Evolutionary conservation across 2,797 vertebrate genomes (phyloP).

Genomic region (Triplophysa bombifrons): DNA sequence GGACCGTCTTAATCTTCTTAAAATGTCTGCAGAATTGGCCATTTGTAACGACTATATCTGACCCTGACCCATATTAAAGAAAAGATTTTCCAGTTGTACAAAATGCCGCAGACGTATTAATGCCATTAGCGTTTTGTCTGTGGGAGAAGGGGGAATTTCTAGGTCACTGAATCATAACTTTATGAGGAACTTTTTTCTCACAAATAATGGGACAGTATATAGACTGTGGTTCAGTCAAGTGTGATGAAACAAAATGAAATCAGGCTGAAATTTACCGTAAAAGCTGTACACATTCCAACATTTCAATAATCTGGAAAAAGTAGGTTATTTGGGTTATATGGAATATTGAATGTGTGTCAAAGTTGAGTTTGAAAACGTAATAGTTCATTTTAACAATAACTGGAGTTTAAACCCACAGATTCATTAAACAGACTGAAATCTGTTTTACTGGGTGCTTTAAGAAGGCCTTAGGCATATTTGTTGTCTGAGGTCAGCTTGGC

Average conservation of each 20-base stretch:
- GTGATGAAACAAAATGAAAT: not conserved
- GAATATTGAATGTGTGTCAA: not conserved
- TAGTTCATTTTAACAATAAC: constrained; percentile 27
- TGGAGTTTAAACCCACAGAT: constrained; percentile 33
- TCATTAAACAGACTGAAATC: constrained; percentile 33
- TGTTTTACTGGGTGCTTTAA: constrained; percentile 37
- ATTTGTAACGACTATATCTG: not conserved
- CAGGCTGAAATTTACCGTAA: not conserved
- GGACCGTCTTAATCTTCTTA: constrained; percentile 17
- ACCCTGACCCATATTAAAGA: not conserved
- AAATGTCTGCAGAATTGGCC: not conserved
- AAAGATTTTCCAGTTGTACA: constrained; percentile 6
- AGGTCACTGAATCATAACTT: constrained; percentile 33
- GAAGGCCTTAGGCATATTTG: constrained; percentile 34
- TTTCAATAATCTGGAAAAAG: not conserved
- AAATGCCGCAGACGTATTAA: constrained; percentile 18
- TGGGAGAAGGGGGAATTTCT: not conserved
- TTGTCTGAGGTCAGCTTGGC: constrained; percentile 51
- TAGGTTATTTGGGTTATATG: not conserved
- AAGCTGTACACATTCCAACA: not conserved
- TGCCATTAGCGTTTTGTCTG: constrained; percentile 11
- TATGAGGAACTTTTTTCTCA: not conserved
- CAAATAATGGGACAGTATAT: constrained; percentile 13
- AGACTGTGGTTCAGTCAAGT: not conserved
- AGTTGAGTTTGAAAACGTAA: constrained; percentile 14